phyloP scores from a whole-genome alignment of 37 sponge, comb jelly and placozoan species.

The Geodia barretti region DNA sequence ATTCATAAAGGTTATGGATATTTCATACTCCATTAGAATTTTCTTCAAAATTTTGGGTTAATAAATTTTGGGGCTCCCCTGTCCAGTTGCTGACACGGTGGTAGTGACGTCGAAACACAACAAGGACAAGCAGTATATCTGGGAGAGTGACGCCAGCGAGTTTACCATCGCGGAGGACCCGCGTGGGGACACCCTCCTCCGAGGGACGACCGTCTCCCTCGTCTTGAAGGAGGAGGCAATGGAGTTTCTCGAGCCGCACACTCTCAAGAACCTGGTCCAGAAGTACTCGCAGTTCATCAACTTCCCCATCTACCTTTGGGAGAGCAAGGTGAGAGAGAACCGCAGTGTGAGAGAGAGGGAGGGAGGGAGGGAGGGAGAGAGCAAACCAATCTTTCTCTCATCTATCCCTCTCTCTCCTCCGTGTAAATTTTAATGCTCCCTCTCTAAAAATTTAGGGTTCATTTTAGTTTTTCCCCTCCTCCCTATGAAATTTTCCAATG shows the following conservation, averaged over 20 bases:
- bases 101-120: slow-evolving; percentile 97
- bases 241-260: slow-evolving; percentile 84
- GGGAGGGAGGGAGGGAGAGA: slow-evolving; percentile 1
- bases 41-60: background rate
- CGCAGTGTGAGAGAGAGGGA: background rate
- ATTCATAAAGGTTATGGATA: too few relatives aligned
- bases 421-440: too few relatives aligned
- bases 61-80: too few relatives aligned
- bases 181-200: slow-evolving; percentile 85
- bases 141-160: slow-evolving; percentile 86
- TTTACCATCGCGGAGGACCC: slow-evolving; percentile 93
- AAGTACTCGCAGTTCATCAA: slow-evolving; percentile 99
- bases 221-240: slow-evolving; percentile 95
- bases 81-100: slow-evolving; percentile 96
- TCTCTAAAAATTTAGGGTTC: too few relatives aligned
- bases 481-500: too few relatives aligned
- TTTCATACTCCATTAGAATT: background rate
- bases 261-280: slow-evolving; percentile 77
- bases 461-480: too few relatives aligned
- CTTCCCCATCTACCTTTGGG: slow-evolving; percentile 99
- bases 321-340: slow-evolving; percentile 79
- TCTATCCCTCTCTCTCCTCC: too few relatives aligned
- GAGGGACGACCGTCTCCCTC: slow-evolving; percentile 94
- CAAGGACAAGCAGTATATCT: slow-evolving; percentile 94
- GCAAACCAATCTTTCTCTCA: too few relatives aligned